Evolutionary conservation across 2,113 vertebrate species (phyloP).

Genomic region (Chloropsis cyanopogon): DNA sequence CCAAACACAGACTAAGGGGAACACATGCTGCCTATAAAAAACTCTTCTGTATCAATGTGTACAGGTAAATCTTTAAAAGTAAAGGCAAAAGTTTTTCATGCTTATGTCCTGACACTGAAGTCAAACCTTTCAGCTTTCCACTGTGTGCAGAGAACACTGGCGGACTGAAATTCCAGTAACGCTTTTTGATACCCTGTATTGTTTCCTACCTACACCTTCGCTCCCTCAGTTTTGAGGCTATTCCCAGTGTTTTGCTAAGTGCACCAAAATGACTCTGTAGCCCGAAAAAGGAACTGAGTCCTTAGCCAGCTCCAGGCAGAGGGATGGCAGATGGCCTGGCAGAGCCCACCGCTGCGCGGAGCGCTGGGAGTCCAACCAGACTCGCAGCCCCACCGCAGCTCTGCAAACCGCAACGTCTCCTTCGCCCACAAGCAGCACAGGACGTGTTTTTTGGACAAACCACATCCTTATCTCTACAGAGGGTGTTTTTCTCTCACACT

Average conservation of each 20-base stretch:
- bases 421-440: background rate
- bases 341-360: accelerated
- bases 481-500: background rate
- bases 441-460: background rate
- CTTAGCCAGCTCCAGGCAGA: background rate
- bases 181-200: background rate
- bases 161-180: background rate
- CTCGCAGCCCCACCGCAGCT: background rate
- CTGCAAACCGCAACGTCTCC: background rate
- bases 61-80: background rate
- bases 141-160: background rate
- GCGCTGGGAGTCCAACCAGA: background rate
- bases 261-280: background rate
- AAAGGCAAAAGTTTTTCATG: background rate
- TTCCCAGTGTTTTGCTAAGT: background rate
- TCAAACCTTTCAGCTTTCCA: background rate
- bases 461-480: background rate
- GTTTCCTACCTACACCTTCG: accelerated
- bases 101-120: background rate
- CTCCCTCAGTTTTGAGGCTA: background rate
- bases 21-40: background rate
- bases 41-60: background rate
- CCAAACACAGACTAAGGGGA: background rate
- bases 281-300: background rate
- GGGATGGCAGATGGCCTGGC: background rate